phyloP scores from a whole-genome alignment of 1,140 invertebrate genomes.

The Bombus pascuorum region DNA sequence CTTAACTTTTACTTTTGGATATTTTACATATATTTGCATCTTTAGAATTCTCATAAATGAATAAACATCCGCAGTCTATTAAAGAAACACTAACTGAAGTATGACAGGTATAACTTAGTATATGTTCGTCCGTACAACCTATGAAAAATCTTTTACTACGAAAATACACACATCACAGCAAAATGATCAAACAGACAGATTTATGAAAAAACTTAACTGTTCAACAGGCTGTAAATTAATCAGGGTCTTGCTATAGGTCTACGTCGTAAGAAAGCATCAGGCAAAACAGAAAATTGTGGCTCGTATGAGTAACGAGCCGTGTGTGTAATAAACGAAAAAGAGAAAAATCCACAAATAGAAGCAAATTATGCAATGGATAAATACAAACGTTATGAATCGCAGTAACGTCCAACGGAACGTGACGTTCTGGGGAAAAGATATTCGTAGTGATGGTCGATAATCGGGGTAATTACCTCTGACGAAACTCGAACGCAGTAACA shows the following conservation, averaged over 20 bases:
- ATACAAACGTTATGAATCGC: conserved; percentile 46
- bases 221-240: not conserved
- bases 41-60: not conserved
- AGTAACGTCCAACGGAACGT: conserved; percentile 26
- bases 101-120: not conserved
- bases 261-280: conserved; percentile 13
- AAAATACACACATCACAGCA: conserved; percentile 21
- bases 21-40: not conserved
- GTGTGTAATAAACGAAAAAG: not conserved
- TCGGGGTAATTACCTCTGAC: conserved; percentile 74
- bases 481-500: conserved; percentile 74
- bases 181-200: not conserved
- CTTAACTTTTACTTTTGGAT: no score
- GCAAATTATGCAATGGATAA: conserved; percentile 12
- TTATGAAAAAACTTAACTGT: not conserved
- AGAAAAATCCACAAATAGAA: conserved; percentile 23
- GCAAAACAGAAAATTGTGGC: not conserved
- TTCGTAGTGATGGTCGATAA: conserved; percentile 48
- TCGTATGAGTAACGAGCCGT: not conserved
- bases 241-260: not conserved
- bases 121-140: not conserved
- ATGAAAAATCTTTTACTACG: not conserved
- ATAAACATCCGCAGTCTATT: not conserved
- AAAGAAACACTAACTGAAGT: not conserved
- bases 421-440: conserved; percentile 21